These are phyloP conservation scores for Protobothrops flavoviridis DNA, from an alignment of 2,113 vertebrate species.

Conservation along the genomic window DNA sequence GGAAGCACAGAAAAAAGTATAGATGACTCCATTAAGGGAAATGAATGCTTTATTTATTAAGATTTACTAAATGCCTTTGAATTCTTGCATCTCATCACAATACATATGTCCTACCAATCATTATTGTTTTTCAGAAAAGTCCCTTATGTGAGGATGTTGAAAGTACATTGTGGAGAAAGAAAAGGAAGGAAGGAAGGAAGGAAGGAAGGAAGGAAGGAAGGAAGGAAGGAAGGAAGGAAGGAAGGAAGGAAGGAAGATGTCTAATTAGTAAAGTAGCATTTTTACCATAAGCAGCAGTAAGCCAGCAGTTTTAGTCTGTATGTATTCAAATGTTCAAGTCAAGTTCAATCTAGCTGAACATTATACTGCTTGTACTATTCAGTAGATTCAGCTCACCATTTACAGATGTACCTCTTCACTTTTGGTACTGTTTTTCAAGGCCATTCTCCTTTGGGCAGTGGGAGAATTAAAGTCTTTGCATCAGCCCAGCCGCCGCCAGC, in stretches of 20 bases:
- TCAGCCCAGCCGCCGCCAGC: neutral
- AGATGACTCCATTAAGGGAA: neutral
- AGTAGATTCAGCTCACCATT: neutral
- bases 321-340: neutral
- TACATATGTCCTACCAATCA: neutral
- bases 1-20: neutral
- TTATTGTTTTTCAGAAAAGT: neutral
- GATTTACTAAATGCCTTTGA: neutral
- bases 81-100: neutral
- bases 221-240: too few relatives aligned
- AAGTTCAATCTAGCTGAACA: neutral
- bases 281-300: neutral
- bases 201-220: too few relatives aligned
- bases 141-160: neutral
- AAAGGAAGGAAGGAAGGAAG: too few relatives aligned
- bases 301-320: neutral
- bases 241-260: neutral
- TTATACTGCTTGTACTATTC: neutral
- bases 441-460: neutral
- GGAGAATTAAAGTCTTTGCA: neutral
- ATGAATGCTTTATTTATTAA: neutral
- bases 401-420: neutral
- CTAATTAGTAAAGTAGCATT: neutral
- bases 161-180: neutral
- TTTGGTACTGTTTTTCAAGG: neutral